Evolutionary conservation across 2,797 vertebrate genomes (phyloP).

Genomic region (Cirrhinus molitorella): DNA sequence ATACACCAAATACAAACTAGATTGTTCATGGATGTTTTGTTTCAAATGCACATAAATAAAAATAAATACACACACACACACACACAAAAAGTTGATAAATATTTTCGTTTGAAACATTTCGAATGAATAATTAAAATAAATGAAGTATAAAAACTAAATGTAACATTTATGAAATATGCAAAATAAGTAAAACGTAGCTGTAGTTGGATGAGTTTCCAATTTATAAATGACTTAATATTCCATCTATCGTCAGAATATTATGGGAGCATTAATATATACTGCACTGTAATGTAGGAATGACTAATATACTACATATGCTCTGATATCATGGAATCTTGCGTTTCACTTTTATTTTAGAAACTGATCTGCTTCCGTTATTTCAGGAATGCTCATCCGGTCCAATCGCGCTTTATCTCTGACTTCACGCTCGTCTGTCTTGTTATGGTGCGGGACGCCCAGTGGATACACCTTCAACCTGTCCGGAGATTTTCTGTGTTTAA

Average conservation of each 20-base stretch:
- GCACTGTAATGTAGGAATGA: neutral
- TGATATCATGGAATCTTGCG: neutral
- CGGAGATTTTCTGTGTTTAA: neutral
- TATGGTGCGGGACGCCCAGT: constrained; percentile 38
- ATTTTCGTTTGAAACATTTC: neutral
- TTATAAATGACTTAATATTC: neutral
- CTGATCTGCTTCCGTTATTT: neutral
- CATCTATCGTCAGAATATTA: neutral
- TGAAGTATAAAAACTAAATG: neutral
- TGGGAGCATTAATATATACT: too few species aligned
- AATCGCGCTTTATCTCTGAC: neutral
- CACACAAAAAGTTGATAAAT: too few species aligned
- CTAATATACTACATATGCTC: neutral
- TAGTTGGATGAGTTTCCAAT: neutral
- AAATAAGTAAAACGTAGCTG: neutral
- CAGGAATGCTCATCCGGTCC: neutral
- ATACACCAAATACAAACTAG: neutral
- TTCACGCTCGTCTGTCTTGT: constrained; percentile 22
- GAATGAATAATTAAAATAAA: neutral
- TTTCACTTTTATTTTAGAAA: constrained; percentile 2
- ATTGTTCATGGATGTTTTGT: neutral
- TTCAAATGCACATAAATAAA: too few species aligned
- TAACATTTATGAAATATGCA: neutral
- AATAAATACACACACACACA: too few species aligned
- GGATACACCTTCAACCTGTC: neutral